Evolutionary conservation across 2,113 vertebrate genomes (phyloP).

Genomic region (Podarcis cretensis): DNA sequence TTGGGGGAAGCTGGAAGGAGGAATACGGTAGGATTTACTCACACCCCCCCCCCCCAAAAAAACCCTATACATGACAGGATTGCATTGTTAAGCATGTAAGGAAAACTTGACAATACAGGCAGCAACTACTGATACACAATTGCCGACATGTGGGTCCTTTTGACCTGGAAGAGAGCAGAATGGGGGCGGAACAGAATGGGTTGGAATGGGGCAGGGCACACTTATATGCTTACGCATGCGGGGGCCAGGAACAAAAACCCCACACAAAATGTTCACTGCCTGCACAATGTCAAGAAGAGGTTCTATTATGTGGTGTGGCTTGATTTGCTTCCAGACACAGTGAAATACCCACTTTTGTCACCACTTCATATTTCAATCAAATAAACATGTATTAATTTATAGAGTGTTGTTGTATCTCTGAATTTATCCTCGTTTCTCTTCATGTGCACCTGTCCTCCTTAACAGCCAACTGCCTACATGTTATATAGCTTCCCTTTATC

Average conservation of each 20-base stretch:
- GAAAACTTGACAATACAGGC: background rate
- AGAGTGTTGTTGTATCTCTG: constrained; percentile 22
- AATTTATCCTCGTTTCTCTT: background rate
- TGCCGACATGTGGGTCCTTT: no score
- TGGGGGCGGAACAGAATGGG: no score
- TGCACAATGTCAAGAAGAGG: background rate
- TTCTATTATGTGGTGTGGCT: background rate
- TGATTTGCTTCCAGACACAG: background rate
- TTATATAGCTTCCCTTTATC: background rate
- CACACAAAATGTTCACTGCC: background rate
- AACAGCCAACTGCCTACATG: background rate
- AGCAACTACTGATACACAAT: no score
- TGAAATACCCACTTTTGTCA: background rate
- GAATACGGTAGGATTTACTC: background rate
- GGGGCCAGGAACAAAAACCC: background rate
- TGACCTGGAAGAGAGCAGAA: no score
- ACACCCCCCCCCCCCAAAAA: no score
- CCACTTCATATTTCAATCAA: constrained; percentile 5
- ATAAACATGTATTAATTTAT: background rate
- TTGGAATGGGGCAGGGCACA: background rate
- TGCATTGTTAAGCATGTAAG: background rate
- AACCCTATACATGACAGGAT: no score
- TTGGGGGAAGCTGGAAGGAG: background rate
- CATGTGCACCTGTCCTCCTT: background rate
- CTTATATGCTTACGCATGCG: background rate